Evolutionary conservation across 2,888 invertebrate species (phyloP), one percentile per base, ranked within the genome.

Genomic region (Brachyopa scutellaris): DNA sequence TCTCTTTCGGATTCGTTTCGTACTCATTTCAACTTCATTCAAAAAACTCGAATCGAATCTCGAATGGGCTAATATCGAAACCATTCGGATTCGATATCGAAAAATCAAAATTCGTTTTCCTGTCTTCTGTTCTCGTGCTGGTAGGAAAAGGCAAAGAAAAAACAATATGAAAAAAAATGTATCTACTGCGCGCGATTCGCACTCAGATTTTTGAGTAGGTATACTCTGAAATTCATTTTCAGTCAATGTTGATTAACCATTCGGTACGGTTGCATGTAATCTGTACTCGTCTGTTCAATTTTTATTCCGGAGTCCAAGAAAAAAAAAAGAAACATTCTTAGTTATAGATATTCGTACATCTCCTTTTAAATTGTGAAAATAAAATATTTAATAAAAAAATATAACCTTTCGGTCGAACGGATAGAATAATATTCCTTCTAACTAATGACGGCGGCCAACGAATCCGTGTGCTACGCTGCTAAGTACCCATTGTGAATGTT

Each of bases 191-290:
- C 76, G 61, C 76, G 59, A 47, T 66, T 82, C 76, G 26, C 76
- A 77, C 76, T 82, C 82, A 76, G 66, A 82, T 82, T 82, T 82
- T 82, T 72, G 82, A 82, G 82, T 82, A 82, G 77, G 82, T 82
- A 76, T 77, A 82, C 82, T 82, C 72, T 82, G 82, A 77, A 84
- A 84, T 85, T 84, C 84, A 84, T 84, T 84, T 84, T 89, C 88
- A 90, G 90, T 90, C 87, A 86, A 88, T 88, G 87, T 88, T 88
- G 87, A 88, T 87, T 87, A 87, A 87, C 87, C 89, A 87, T 88
- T 86, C 87, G 87, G 88, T 88, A 85, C 87, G 88, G 90, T 90
- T 89, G 88, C 84, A 85, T 88, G 84, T 80, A 55, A 73, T 80
- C 59, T 70, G 84, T 84, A 80, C 84, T 57, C 85, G 85, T 85